Conservation (phyloP, 2,797 vertebrate genomes). For the Epinephelus coioides region DNA sequence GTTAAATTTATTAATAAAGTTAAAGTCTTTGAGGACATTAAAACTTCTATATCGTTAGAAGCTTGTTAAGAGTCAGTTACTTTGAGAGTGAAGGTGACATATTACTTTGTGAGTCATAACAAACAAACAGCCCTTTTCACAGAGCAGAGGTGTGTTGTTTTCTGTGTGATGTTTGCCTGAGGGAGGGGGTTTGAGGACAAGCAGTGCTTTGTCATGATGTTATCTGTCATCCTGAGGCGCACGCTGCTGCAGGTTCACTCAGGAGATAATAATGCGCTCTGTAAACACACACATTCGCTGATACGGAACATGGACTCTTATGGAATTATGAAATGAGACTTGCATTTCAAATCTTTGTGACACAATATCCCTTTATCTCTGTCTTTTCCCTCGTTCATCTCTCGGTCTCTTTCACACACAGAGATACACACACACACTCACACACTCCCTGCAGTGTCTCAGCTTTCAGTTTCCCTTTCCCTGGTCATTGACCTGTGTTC, state of each 20-base stretch:
- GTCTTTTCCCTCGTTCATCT: not conserved
- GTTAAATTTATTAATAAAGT: too few relatives aligned
- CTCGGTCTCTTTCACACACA: not conserved
- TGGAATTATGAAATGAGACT: conserved; percentile 19
- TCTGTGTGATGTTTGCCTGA: conserved; percentile 62
- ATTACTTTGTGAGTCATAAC: conserved; percentile 45
- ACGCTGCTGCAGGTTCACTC: conserved; percentile 59
- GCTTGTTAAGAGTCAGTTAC: not conserved
- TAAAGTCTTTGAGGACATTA: too few relatives aligned
- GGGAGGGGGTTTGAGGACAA: conserved; percentile 59
- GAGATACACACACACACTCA: conserved; percentile 24
- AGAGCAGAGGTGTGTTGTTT: conserved; percentile 17
- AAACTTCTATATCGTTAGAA: not conserved
- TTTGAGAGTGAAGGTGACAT: not conserved
- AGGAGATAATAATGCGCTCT: conserved; percentile 44
- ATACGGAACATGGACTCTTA: conserved; percentile 11
- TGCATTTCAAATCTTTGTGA: conserved; percentile 21
- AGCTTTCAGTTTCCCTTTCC: conserved; percentile 66
- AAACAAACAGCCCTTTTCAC: conserved; percentile 43
- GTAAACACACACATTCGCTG: conserved; percentile 24
- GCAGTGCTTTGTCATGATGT: conserved; percentile 64
- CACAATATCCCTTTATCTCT: conserved; percentile 18
- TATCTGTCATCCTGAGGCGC: conserved; percentile 63
- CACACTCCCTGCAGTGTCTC: conserved; percentile 51
- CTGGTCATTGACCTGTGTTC: conserved; percentile 71